Conservation (phyloP, 2,113 vertebrate genomes). For the Takifugu flavidus region DNA sequence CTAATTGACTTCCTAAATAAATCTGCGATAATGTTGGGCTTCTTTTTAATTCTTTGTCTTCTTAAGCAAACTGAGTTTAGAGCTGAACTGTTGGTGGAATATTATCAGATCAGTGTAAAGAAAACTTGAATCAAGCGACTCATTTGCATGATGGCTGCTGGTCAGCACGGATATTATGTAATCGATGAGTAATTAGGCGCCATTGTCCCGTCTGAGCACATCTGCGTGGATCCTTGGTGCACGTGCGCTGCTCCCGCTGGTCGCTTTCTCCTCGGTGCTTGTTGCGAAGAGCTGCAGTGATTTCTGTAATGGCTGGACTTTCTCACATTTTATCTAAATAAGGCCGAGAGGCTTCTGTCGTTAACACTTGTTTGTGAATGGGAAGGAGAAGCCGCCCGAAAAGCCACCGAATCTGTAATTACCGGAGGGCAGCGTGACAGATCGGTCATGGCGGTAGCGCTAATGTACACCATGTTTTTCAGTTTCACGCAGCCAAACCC, state of each 20-base stretch:
- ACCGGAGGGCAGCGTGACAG: too few species aligned
- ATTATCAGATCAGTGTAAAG: constrained; percentile 13
- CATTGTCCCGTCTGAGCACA: constrained; percentile 10
- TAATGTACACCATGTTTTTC: too few species aligned
- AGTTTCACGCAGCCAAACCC: too few species aligned
- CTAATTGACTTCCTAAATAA: constrained; percentile 17
- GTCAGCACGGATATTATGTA: constrained; percentile 3
- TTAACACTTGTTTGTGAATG: too few species aligned
- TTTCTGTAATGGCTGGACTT: too few species aligned
- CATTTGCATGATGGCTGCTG: constrained; percentile 11
- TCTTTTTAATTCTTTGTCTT: constrained; percentile 14
- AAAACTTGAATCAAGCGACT: constrained; percentile 2
- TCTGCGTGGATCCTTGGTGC: background rate
- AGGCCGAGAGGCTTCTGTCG: too few species aligned
- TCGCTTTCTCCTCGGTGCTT: constrained; percentile 16
- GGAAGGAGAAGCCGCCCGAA: too few species aligned
- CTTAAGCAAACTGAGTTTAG: background rate
- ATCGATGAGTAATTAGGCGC: constrained; percentile 13
- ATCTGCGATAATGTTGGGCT: constrained; percentile 14
- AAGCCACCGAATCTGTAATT: too few species aligned
- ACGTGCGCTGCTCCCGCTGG: background rate
- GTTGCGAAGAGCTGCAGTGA: too few species aligned
- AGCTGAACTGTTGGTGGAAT: background rate
- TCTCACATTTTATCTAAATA: too few species aligned
- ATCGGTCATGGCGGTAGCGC: too few species aligned